Evolutionary conservation across 2,888 invertebrate genomes (phyloP).

Genomic region (Biston stratarius): DNA sequence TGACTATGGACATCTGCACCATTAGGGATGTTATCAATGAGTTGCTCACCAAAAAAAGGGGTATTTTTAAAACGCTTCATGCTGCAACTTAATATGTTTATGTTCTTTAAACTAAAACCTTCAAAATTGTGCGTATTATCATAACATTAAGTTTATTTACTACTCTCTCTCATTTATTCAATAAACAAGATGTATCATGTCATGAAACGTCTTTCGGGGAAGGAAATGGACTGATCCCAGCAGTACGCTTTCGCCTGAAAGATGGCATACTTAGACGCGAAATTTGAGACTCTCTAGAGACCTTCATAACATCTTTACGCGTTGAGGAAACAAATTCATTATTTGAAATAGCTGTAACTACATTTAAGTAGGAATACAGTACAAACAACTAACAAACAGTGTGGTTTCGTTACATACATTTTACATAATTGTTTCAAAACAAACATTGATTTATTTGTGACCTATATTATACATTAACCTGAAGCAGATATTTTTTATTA

Average conservation of each 20-base stretch:
- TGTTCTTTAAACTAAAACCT: too few relatives aligned
- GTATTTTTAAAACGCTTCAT: too few relatives aligned
- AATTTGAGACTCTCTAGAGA: slow-evolving; percentile 29
- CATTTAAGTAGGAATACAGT: not conserved
- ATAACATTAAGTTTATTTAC: not conserved
- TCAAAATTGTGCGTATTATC: too few relatives aligned
- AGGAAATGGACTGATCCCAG: slow-evolving; percentile 21
- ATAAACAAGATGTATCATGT: slow-evolving; percentile 2
- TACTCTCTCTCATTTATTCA: not conserved
- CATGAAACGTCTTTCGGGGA: slow-evolving; percentile 1
- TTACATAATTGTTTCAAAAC: too few relatives aligned
- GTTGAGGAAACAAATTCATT: slow-evolving; percentile 25
- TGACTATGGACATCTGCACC: too few relatives aligned
- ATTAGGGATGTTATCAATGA: too few relatives aligned
- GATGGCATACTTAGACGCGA: slow-evolving; percentile 27
- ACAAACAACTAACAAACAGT: not conserved
- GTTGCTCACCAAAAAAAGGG: too few relatives aligned
- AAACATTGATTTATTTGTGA: too few relatives aligned
- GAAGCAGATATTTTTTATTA: too few relatives aligned
- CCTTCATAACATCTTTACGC: slow-evolving; percentile 25
- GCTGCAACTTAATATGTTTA: too few relatives aligned
- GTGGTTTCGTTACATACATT: not conserved
- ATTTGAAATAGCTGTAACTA: slow-evolving; percentile 16
- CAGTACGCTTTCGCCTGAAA: slow-evolving; percentile 16
- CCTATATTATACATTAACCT: too few relatives aligned